Percentiles rank a stretch among this genome's conserved stretches.
Conservation (phyloP, 2,888 invertebrate genomes). For the Cosmia pyralina region DNA sequence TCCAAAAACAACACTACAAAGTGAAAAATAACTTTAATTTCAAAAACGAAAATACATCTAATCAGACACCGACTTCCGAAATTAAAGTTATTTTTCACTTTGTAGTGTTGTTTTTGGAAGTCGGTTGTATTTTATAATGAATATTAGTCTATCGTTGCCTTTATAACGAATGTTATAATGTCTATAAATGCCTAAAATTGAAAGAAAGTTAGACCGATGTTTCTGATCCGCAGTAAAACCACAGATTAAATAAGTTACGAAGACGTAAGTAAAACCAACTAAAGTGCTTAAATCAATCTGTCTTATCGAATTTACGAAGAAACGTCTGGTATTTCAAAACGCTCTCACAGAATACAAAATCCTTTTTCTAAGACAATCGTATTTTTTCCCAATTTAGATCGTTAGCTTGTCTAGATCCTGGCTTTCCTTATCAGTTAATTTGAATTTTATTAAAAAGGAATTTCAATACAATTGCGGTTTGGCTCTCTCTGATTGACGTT, state of each 20-base stretch:
- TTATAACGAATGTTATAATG: neutral
- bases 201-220: neutral
- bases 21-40: too few relatives aligned
- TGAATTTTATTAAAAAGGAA: conserved; percentile 50
- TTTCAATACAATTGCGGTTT: conserved; percentile 49
- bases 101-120: too few relatives aligned
- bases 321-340: conserved; percentile 18
- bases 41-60: too few relatives aligned
- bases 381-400: conserved; percentile 51
- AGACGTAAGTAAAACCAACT: conserved; percentile 4
- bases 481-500: conserved; percentile 47
- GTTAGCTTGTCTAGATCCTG: conserved; percentile 26
- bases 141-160: neutral
- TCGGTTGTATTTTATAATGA: too few relatives aligned
- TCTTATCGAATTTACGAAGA: conserved; percentile 33
- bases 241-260: conserved; percentile 2
- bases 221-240: neutral
- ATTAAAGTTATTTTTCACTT: too few relatives aligned
- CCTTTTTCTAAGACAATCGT: conserved; percentile 1
- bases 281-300: conserved; percentile 28
- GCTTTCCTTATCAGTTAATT: conserved; percentile 54
- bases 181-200: neutral
- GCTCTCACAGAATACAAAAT: conserved; percentile 17
- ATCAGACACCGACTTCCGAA: too few relatives aligned
- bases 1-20: too few relatives aligned